phyloP scores from a whole-genome alignment of 2,113 vertebrate genomes.

The Rhipidura dahli region DNA sequence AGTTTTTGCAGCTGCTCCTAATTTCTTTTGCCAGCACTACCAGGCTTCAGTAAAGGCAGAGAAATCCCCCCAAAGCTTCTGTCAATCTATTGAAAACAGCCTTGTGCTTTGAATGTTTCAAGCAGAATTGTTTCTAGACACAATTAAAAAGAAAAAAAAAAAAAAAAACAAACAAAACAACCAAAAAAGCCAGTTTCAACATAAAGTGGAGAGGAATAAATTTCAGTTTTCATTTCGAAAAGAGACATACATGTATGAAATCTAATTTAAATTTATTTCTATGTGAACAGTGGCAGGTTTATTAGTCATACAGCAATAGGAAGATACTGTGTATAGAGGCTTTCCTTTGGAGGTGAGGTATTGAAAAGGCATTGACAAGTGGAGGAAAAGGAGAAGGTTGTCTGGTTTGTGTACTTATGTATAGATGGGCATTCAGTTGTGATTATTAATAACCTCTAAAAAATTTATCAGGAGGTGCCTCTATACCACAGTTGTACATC shows the following conservation, averaged over 20 bases:
- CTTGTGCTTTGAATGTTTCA: slow-evolving; percentile 26
- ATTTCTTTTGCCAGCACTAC: slow-evolving; percentile 31
- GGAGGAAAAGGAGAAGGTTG: background rate
- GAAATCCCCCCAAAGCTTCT: slow-evolving; percentile 48
- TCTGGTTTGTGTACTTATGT: background rate
- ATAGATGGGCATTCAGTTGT: background rate
- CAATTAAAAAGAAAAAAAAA: background rate
- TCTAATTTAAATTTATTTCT: background rate
- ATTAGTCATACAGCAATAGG: background rate
- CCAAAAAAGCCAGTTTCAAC: slow-evolving; percentile 4
- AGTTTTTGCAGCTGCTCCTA: slow-evolving; percentile 63
- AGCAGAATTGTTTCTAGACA: slow-evolving; percentile 40
- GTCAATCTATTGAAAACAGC: slow-evolving; percentile 63
- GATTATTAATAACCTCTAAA: background rate
- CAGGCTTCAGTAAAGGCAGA: slow-evolving; percentile 26
- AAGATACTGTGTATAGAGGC: background rate
- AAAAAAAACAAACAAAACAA: background rate
- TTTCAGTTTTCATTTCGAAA: background rate
- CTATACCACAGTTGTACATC: background rate
- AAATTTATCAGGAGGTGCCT: background rate
- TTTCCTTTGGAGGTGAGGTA: background rate
- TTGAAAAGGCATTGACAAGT: background rate
- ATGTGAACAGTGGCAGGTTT: background rate
- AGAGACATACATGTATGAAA: background rate
- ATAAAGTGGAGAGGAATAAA: slow-evolving; percentile 33